Base-by-base conservation (phyloP, 1,140 invertebrate species). In the Dendrolimus punctatus region DNA sequence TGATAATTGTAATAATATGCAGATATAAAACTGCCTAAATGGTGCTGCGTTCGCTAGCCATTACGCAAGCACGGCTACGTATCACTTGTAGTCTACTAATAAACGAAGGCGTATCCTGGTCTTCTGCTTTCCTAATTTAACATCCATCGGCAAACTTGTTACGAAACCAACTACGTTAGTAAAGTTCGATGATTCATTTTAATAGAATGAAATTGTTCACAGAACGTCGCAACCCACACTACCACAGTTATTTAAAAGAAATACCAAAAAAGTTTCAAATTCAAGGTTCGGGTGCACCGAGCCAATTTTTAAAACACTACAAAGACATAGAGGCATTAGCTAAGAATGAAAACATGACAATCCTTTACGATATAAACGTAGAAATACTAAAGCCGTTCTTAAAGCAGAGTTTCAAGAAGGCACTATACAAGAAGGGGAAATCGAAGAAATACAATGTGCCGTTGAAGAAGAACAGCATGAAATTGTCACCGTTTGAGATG, bases 371-470 rank as follows among this genome's bases (percentile, higher is more conserved):
- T 60, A 69, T 85, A 1, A 76, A 71, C 41, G 68, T 85, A 6
- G 77, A 77, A 46, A 50, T 53, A 23, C 39, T 39, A 3, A 52
- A 71, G 8, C 53, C 60, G 5, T 51, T 46, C 6, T 53, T 58
- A 23, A 69, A 67, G 40, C 56, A 55, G 41, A 55, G 50, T 6
- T 59, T 57, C n/a, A 73, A 69, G 41, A 73, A 64, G 43, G 39
- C 43, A n/a, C 9, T 53, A 4, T 2, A 42, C 0, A 76, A 71
- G 38, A 73, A 70, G 39, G 49, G 58, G 0, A 76, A 66, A 40
- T 62, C 71, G 4, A 85, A 85, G 58, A 85, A 81, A 46, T 85
- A 73, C 40, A 82, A 77, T 2, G 64, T 85, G n/a, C 81, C 81
- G 0, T 59, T 85, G 40, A 85, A 85, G 50, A 80, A 76, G 53